These are phyloP conservation scores for Psammodynastes pulverulentus DNA, from an alignment of 2,113 vertebrate genomes.

Conservation along the genomic window DNA sequence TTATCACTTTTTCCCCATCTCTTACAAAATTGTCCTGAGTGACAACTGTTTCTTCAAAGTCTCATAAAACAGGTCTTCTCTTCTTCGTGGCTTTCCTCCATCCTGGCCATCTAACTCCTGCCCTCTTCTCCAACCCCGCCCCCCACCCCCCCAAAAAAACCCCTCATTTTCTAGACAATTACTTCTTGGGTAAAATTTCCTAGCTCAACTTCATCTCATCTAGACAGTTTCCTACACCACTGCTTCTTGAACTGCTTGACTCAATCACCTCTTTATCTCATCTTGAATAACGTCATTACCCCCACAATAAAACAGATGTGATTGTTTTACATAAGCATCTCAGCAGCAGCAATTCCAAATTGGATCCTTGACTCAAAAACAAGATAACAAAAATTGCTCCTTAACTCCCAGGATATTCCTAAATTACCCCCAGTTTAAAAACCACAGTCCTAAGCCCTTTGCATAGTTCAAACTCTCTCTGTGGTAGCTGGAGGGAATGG, in stretches of 20 bases:
- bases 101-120: neutral
- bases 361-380: neutral
- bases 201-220: neutral
- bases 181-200: neutral
- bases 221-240: neutral
- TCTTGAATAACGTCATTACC: neutral
- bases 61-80: neutral
- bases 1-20: neutral
- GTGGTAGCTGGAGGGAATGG: neutral
- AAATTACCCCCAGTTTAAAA: neutral
- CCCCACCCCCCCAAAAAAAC: fast-evolving
- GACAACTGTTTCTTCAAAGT: neutral
- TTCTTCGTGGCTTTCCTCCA: neutral
- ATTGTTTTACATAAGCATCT: neutral
- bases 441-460: neutral
- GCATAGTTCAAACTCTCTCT: neutral
- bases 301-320: neutral
- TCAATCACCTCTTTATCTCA: neutral
- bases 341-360: neutral
- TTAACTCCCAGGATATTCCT: neutral
- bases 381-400: neutral
- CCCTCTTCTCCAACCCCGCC: neutral
- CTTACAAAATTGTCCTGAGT: neutral
- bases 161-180: neutral
- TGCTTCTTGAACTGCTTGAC: neutral